phyloP scores from a whole-genome alignment of 1,140 invertebrate species.

The Zophobas morio region DNA sequence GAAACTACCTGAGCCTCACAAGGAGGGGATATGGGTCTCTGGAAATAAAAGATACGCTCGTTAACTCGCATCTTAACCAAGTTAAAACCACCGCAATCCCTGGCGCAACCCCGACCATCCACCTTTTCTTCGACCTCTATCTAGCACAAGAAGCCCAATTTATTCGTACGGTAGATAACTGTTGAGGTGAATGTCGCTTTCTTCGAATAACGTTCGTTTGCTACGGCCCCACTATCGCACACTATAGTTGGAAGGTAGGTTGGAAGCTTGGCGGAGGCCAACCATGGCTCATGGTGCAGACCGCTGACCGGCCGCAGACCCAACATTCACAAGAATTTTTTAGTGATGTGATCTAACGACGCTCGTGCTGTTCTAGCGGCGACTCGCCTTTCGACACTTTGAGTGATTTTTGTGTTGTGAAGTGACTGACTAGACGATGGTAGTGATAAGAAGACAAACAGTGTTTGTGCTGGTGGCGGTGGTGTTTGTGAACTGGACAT shows the following conservation, averaged over 20 bases:
- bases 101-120: too few relatives aligned
- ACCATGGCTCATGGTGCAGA: slow-evolving; percentile 37
- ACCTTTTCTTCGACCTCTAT: too few relatives aligned
- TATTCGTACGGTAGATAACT: too few relatives aligned
- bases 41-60: neutral
- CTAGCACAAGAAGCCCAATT: neutral
- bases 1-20: neutral
- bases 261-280: slow-evolving; percentile 42
- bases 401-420: slow-evolving; percentile 18
- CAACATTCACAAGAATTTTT: slow-evolving; percentile 44
- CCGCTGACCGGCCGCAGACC: slow-evolving; percentile 48
- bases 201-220: slow-evolving; percentile 6
- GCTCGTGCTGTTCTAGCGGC: slow-evolving; percentile 22
- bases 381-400: slow-evolving; percentile 1
- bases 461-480: slow-evolving; percentile 12
- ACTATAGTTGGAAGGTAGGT: slow-evolving; percentile 38
- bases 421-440: slow-evolving; percentile 21
- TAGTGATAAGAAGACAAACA: slow-evolving; percentile 15
- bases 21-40: slow-evolving; percentile 2
- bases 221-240: slow-evolving; percentile 36
- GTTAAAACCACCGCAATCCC: too few relatives aligned
- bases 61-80: too few relatives aligned
- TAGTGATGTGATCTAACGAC: slow-evolving; percentile 48
- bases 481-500: slow-evolving; percentile 29
- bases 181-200: slow-evolving; percentile 25